A percentile compares a stretch with the other conserved stretches of the same genome.
Evolutionary conservation across 2,888 invertebrate genomes (phyloP).

Genomic region (Merodon equestris): DNA sequence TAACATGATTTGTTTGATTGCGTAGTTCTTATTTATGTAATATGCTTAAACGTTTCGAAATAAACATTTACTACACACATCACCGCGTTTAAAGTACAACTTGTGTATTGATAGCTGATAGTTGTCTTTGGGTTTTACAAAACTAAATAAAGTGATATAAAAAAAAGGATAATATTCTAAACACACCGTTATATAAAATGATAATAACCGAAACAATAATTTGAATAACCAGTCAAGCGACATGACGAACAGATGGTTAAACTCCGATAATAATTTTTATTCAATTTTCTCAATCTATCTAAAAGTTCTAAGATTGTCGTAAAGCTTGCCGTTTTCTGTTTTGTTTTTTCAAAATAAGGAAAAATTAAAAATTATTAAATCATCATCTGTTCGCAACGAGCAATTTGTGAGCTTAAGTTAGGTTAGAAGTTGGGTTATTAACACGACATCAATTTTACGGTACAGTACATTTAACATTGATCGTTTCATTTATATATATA

Average conservation of each 20-base stretch:
- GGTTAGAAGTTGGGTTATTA: conserved; percentile 34
- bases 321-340: conserved; percentile 44
- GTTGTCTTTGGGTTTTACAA: too few relatives aligned
- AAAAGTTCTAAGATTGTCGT: conserved; percentile 60
- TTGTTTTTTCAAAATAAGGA: neutral
- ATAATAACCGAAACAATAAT: conserved; percentile 10
- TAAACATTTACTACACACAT: conserved; percentile 33
- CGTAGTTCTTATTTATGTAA: conserved; percentile 49
- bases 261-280: too few relatives aligned
- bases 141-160: conserved; percentile 39
- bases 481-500: conserved; percentile 61
- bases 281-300: conserved; percentile 47
- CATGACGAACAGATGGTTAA: too few relatives aligned
- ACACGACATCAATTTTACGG: conserved; percentile 44
- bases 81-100: conserved; percentile 1
- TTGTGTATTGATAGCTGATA: too few relatives aligned
- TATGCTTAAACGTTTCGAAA: conserved; percentile 37
- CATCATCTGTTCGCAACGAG: conserved; percentile 24
- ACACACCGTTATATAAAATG: conserved; percentile 24
- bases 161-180: conserved; percentile 24
- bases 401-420: conserved; percentile 40
- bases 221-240: neutral
- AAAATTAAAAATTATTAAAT: conserved; percentile 36
- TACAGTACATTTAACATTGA: conserved; percentile 65
- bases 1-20: conserved; percentile 63